Conservation (phyloP, 2,797 vertebrate genomes). For the Psittacula derbiana region DNA sequence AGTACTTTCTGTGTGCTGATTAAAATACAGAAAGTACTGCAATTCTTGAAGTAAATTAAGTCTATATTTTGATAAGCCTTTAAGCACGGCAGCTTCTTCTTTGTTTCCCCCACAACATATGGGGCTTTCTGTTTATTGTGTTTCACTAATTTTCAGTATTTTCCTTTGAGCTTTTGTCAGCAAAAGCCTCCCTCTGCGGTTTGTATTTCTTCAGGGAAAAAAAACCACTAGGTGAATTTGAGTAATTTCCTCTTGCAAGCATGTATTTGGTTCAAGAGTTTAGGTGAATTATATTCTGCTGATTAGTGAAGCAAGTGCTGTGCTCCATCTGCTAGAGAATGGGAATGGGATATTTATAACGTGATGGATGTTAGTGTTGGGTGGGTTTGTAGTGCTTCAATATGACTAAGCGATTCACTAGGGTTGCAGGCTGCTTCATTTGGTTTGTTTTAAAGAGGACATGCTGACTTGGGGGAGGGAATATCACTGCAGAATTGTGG, state of each 20-base stretch:
- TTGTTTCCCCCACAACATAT: constrained; percentile 8
- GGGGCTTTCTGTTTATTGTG: constrained; percentile 46
- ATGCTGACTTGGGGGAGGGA: neutral
- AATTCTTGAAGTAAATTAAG: neutral
- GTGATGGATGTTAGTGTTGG: constrained; percentile 56
- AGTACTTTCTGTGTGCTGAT: neutral
- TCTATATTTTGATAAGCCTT: neutral
- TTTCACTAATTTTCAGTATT: constrained; percentile 3
- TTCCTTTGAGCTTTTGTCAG: constrained; percentile 52
- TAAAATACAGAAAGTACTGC: neutral
- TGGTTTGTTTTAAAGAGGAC: neutral
- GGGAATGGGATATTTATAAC: constrained; percentile 58
- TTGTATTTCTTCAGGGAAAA: constrained; percentile 10
- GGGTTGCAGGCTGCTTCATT: neutral
- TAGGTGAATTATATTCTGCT: constrained; percentile 62
- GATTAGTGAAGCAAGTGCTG: constrained; percentile 60
- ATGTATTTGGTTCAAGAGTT: constrained; percentile 33
- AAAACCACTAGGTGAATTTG: neutral
- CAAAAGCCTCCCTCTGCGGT: constrained; percentile 8
- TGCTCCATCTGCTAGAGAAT: constrained; percentile 56
- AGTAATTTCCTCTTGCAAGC: constrained; percentile 36
- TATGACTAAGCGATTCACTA: neutral
- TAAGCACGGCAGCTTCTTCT: neutral
- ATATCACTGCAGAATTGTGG: neutral
- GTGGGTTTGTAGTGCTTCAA: constrained; percentile 7